A percentile compares a stretch with the other conserved stretches of the same genome.
Evolutionary conservation across 2,797 vertebrate genomes (phyloP).

Genomic region (Sebastes steindachneri): DNA sequence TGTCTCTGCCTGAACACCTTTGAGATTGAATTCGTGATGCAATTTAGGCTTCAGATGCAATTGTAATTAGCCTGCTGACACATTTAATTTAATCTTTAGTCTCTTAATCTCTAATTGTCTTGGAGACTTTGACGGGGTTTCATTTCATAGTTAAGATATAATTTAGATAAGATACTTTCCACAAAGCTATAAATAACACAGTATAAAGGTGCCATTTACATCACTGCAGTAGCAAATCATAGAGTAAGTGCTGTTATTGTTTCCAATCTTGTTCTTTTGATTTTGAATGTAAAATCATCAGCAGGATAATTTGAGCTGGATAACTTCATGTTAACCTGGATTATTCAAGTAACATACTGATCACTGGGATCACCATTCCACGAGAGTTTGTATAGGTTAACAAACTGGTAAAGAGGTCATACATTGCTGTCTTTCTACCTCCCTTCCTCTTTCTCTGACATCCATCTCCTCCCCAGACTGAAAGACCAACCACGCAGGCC

Average conservation of each 20-base stretch:
- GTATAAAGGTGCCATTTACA: neutral
- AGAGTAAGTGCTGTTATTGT: neutral
- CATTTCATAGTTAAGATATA: slow-evolving; percentile 25
- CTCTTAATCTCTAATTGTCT: slow-evolving; percentile 14
- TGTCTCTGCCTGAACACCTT: neutral
- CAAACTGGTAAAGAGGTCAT: neutral
- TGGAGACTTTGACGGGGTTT: neutral
- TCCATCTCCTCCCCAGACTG: slow-evolving; percentile 24
- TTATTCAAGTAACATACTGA: neutral
- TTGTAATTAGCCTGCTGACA: slow-evolving; percentile 36
- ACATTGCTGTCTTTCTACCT: neutral
- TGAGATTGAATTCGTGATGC: slow-evolving; percentile 30
- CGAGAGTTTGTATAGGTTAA: neutral
- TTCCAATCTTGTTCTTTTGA: neutral
- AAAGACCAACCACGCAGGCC: slow-evolving; percentile 24
- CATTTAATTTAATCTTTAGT: slow-evolving; percentile 25
- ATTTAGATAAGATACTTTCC: slow-evolving; percentile 31
- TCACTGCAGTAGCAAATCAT: neutral
- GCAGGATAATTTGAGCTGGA: neutral
- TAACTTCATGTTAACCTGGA: neutral
- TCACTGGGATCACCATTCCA: neutral
- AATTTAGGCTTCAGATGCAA: slow-evolving; percentile 7
- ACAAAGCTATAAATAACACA: neutral
- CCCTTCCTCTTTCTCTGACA: neutral
- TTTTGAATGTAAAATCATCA: neutral